Conservation (phyloP, 1,140 invertebrate genomes). For the Drosophila kurseongensis region DNA sequence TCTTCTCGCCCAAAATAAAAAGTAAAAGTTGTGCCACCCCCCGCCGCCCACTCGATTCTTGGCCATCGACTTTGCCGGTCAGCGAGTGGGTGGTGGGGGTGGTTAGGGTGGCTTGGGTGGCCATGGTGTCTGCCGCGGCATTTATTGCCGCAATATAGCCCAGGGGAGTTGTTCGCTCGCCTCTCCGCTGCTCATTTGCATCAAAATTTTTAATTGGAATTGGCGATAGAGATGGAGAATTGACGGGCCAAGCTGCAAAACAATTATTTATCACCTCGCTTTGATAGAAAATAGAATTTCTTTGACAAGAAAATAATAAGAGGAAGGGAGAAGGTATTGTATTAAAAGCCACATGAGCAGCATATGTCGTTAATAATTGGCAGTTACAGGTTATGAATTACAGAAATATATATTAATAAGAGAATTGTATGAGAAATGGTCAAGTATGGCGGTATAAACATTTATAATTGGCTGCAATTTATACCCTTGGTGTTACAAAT, state of each 20-base stretch:
- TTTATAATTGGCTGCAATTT: too few species aligned
- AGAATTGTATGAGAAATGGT: too few species aligned
- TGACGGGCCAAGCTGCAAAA: slow-evolving; percentile 15
- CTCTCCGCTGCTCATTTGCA: slow-evolving; percentile 76
- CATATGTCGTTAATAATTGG: not conserved
- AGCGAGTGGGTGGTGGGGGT: slow-evolving; percentile 11
- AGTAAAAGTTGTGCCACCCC: slow-evolving; percentile 61
- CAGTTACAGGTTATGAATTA: not conserved
- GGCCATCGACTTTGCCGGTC: slow-evolving; percentile 38
- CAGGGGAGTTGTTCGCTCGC: slow-evolving; percentile 59
- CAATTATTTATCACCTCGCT: slow-evolving; percentile 29
- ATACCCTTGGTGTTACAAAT: too few species aligned
- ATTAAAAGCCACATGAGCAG: not conserved
- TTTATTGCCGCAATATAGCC: slow-evolving; percentile 73
- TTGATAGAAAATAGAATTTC: not conserved
- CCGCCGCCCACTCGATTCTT: not conserved
- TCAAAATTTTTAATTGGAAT: slow-evolving; percentile 81
- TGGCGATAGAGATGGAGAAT: slow-evolving; percentile 31
- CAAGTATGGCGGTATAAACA: too few species aligned
- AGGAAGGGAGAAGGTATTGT: not conserved
- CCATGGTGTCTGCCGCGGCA: slow-evolving; percentile 65
- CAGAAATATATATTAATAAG: too few species aligned
- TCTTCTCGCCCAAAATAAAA: slow-evolving; percentile 68
- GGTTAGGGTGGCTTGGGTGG: slow-evolving; percentile 17
- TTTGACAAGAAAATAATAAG: not conserved